Percentiles rank a stretch among this genome's conserved stretches.
Conservation (phyloP, 1,140 invertebrate genomes). For the Nixonia krombeini region DNA sequence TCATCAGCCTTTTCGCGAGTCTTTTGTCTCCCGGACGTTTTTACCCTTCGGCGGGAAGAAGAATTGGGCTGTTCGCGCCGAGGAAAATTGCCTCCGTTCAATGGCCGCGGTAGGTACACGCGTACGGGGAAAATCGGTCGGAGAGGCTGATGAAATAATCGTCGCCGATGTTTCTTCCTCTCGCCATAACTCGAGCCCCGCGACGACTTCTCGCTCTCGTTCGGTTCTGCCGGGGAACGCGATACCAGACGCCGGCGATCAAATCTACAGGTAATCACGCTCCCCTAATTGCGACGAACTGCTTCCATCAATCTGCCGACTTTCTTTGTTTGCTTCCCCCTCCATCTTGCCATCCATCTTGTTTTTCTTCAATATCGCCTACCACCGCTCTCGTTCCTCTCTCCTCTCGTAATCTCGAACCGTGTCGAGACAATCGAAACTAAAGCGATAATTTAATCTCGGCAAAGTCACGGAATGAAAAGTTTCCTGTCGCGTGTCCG, state of each 20-base stretch:
- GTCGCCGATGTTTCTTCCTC: too few species aligned
- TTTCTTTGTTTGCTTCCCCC: constrained; percentile 7
- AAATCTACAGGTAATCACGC: too few species aligned
- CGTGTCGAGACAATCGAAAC: constrained; percentile 33
- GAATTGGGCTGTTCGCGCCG: constrained; percentile 6
- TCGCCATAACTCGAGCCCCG: too few species aligned
- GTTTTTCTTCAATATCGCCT: constrained; percentile 16
- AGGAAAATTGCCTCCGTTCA: constrained; percentile 1
- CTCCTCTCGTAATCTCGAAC: constrained; percentile 26
- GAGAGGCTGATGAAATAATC: too few species aligned
- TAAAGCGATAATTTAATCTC: constrained; percentile 45
- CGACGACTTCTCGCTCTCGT: too few species aligned
- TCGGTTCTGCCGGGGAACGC: too few species aligned
- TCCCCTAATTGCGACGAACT: constrained; percentile 12
- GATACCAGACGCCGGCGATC: too few species aligned
- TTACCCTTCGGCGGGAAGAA: constrained; percentile 3
- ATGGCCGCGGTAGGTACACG: too few species aligned
- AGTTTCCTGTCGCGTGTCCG: constrained; percentile 13
- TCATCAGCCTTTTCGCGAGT: constrained; percentile 5
- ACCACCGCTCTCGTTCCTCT: constrained; percentile 4
- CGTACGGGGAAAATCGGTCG: too few species aligned
- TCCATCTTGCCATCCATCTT: not conserved
- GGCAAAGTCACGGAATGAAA: constrained; percentile 20
- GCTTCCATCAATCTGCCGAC: constrained; percentile 11
- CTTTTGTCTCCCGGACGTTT: constrained; percentile 3